These are phyloP conservation scores for Drosophila chauvacae DNA, from an alignment of 1,140 invertebrate genomes.

Conservation along the genomic window DNA sequence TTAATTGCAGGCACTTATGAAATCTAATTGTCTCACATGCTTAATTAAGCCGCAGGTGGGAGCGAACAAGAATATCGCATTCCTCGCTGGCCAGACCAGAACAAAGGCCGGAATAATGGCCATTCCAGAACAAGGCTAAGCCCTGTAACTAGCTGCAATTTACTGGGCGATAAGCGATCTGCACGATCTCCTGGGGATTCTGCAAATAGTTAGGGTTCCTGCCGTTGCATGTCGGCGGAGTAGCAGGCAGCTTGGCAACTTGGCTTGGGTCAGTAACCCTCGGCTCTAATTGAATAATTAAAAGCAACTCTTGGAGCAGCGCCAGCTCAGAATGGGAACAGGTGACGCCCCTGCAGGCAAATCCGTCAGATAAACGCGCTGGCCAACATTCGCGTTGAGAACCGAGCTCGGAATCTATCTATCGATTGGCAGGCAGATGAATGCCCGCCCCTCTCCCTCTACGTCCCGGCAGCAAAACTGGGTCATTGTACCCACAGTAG, in stretches of 20 bases:
- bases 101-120: conserved; percentile 35
- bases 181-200: conserved; percentile 27
- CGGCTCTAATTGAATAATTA: conserved; percentile 73
- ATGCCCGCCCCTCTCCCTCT: not conserved
- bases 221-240: conserved; percentile 53
- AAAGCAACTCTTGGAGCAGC: conserved; percentile 35
- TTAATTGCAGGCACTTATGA: conserved; percentile 46
- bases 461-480: conserved; percentile 44
- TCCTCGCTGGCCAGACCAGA: conserved; percentile 17
- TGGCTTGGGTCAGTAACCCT: conserved; percentile 55
- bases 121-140: conserved; percentile 36
- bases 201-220: conserved; percentile 61
- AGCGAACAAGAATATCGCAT: conserved; percentile 31
- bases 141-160: conserved; percentile 71
- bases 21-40: conserved; percentile 45
- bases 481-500: conserved; percentile 68
- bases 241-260: conserved; percentile 30
- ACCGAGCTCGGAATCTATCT: conserved; percentile 37
- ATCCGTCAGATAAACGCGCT: conserved; percentile 29
- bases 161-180: conserved; percentile 49
- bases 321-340: conserved; percentile 46
- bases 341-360: conserved; percentile 48
- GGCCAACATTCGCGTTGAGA: conserved; percentile 35
- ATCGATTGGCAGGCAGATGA: conserved; percentile 58
- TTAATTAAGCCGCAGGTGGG: conserved; percentile 45